phyloP scores from a whole-genome alignment of 1,140 invertebrate species.

The Lutraria rhynchaena region DNA sequence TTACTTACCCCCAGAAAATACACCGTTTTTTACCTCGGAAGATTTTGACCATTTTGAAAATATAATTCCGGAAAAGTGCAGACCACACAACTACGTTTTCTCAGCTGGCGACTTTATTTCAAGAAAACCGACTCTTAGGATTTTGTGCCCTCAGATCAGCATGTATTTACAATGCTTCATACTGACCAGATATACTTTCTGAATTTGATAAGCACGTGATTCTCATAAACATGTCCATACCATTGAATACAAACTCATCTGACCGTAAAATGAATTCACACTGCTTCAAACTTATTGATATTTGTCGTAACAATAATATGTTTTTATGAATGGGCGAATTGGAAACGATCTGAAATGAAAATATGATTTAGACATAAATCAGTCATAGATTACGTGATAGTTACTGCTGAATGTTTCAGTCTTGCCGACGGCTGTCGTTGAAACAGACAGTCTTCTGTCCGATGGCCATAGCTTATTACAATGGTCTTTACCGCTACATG shows the following conservation, averaged over 20 bases:
- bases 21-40: constrained; percentile 18
- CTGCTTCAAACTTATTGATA: constrained; percentile 6
- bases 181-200: background rate
- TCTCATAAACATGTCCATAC: constrained; percentile 21
- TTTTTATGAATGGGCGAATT: constrained; percentile 27
- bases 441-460: no score
- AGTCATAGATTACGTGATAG: no score
- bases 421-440: no score
- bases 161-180: background rate
- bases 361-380: background rate
- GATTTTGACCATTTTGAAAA: constrained; percentile 21
- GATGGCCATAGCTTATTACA: no score
- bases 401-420: no score
- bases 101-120: constrained; percentile 1
- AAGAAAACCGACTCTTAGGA: constrained; percentile 2
- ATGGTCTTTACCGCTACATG: no score
- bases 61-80: constrained; percentile 1
- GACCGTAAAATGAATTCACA: constrained; percentile 22
- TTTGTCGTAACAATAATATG: constrained; percentile 18
- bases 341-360: constrained; percentile 5
- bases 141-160: constrained; percentile 6
- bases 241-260: background rate
- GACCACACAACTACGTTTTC: background rate
- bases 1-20: constrained; percentile 29
- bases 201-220: constrained; percentile 6